Conservation (phyloP, 1,140 invertebrate species). For the Ephestia elutella region DNA sequence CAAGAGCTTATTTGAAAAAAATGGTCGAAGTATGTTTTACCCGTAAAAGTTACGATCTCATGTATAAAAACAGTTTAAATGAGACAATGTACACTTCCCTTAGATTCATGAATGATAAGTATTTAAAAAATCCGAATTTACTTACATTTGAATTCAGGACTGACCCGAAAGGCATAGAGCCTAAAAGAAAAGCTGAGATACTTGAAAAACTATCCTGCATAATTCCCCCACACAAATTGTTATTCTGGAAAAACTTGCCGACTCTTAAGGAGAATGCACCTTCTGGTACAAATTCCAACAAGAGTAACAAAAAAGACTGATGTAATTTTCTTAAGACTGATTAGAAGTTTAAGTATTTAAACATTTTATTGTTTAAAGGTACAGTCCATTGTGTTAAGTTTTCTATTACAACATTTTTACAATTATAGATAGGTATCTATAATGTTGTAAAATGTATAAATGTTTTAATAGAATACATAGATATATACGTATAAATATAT, state of each 20-base stretch:
- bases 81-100: neutral
- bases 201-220: neutral
- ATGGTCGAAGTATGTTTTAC: constrained; percentile 1
- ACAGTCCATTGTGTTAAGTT: neutral
- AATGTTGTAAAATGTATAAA: too few relatives aligned
- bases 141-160: neutral
- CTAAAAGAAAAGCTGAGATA: neutral
- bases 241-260: neutral
- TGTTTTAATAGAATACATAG: neutral
- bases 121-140: neutral
- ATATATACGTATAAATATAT: neutral
- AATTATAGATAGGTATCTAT: too few relatives aligned
- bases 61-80: neutral
- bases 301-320: neutral
- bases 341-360: neutral
- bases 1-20: constrained; percentile 3
- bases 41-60: neutral
- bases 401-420: too few relatives aligned
- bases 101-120: neutral
- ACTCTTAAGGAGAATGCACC: neutral
- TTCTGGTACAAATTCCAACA: neutral
- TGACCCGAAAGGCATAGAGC: neutral
- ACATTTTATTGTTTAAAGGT: neutral
- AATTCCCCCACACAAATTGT: neutral
- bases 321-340: neutral